Conservation (phyloP, 2,888 invertebrate genomes). For the Andrena camellia region DNA sequence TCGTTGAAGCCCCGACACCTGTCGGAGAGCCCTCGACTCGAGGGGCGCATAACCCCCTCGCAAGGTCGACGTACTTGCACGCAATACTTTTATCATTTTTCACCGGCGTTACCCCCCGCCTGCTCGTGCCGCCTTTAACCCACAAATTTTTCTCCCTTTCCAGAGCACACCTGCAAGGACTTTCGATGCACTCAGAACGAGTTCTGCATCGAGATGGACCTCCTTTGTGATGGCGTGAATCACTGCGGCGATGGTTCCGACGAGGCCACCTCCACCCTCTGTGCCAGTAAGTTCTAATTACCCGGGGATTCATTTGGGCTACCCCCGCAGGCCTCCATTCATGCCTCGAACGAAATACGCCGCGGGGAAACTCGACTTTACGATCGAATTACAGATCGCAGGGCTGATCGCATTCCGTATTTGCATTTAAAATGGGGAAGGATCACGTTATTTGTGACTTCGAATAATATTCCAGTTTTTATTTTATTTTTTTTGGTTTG, state of each 20-base stretch:
- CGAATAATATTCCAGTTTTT: neutral
- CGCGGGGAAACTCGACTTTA: slow-evolving; percentile 29
- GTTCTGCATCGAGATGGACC: slow-evolving; percentile 96
- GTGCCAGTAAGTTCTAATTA: slow-evolving; percentile 90
- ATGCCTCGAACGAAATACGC: slow-evolving; percentile 47
- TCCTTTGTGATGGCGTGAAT: slow-evolving; percentile 96
- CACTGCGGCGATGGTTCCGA: slow-evolving; percentile 98
- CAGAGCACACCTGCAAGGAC: slow-evolving; percentile 95
- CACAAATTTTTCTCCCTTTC: slow-evolving; percentile 78
- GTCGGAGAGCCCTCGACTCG: slow-evolving; percentile 56
- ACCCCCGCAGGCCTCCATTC: slow-evolving; percentile 8
- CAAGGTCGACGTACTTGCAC: slow-evolving; percentile 20
- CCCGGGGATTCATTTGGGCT: slow-evolving; percentile 29
- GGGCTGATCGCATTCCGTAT: neutral
- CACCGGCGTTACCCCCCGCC: neutral
- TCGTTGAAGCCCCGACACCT: slow-evolving; percentile 65
- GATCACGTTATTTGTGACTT: neutral
- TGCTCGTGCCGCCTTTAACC: neutral
- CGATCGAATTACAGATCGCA: slow-evolving; percentile 20
- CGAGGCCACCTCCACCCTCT: slow-evolving; percentile 93
- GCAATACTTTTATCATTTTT: neutral
- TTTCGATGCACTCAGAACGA: slow-evolving; percentile 94
- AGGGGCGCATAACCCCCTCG: slow-evolving; percentile 53
- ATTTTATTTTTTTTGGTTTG: neutral
- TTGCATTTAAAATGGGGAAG: neutral